phyloP scores from a whole-genome alignment of 2,888 invertebrate genomes.

The Stegophylla sp. region DNA sequence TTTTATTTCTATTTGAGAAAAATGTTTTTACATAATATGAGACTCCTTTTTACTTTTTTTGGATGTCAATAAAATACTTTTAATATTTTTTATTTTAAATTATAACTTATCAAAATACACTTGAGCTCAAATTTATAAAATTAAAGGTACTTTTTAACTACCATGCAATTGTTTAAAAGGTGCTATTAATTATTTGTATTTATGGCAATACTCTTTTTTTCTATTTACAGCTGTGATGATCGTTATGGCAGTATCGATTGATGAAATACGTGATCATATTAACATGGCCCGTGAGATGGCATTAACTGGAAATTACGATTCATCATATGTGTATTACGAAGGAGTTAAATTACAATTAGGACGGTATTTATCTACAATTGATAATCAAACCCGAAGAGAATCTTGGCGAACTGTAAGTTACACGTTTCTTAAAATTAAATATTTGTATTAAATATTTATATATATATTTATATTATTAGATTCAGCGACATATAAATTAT shows the following conservation, averaged over 20 bases:
- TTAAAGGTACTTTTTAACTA: conserved; percentile 33
- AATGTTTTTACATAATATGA: conserved; percentile 6
- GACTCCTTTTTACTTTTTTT: neutral
- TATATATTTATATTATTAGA: conserved; percentile 67
- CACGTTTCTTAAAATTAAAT: neutral
- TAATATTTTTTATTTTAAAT: neutral
- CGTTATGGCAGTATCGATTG: conserved; percentile 85
- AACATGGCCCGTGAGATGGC: conserved; percentile 95
- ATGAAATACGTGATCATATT: conserved; percentile 93
- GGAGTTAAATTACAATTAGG: conserved; percentile 91
- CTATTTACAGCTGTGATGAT: conserved; percentile 63
- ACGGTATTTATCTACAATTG: conserved; percentile 79
- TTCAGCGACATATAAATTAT: conserved; percentile 84
- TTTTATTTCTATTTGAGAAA: conserved; percentile 25
- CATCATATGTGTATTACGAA: conserved; percentile 91
- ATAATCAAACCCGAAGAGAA: conserved; percentile 80
- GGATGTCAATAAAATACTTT: neutral
- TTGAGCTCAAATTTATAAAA: conserved; percentile 19
- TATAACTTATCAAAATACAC: neutral
- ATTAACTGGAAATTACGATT: conserved; percentile 93
- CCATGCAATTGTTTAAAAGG: neutral
- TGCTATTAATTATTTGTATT: neutral
- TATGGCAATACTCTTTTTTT: neutral
- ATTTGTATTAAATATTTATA: conserved; percentile 12
- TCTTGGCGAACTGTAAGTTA: conserved; percentile 76